A percentile compares a stretch with the other conserved stretches of the same genome.
phyloP scores from a whole-genome alignment of 2,113 vertebrate genomes.

The Apodemus speciosus region DNA sequence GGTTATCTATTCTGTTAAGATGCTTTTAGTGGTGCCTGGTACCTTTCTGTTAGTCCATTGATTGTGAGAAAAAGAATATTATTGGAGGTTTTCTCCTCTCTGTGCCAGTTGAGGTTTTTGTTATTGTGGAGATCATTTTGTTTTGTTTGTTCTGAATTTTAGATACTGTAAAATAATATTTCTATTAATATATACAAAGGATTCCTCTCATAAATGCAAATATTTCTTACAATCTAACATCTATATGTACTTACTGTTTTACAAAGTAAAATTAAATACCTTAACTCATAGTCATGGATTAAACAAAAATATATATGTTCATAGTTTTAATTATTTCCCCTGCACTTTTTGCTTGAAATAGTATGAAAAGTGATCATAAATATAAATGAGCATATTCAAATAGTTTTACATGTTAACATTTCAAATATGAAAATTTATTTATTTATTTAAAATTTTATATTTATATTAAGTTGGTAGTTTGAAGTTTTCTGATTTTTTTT shows the following conservation, averaged over 20 bases:
- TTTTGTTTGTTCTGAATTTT: not conserved
- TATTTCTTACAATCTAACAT: conserved; percentile 21
- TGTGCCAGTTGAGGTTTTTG: not conserved
- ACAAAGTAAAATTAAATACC: conserved; percentile 3
- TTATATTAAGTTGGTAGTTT: conserved; percentile 35
- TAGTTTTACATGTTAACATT: conserved; percentile 12
- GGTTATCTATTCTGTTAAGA: not conserved
- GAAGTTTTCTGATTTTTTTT: conserved; percentile 48
- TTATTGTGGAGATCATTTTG: not conserved
- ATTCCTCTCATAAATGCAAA: not conserved
- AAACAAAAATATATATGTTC: not conserved
- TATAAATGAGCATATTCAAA: conserved; percentile 19
- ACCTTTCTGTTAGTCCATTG: not conserved
- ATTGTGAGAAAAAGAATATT: not conserved
- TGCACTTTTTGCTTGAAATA: not conserved
- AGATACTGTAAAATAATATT: not conserved
- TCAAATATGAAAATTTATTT: conserved; percentile 37
- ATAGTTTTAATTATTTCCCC: not conserved
- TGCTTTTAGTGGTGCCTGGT: not conserved
- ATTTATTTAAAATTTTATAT: conserved; percentile 36
- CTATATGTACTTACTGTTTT: conserved; percentile 11
- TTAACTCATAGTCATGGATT: conserved; percentile 8
- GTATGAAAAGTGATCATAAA: not conserved
- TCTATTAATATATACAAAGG: not conserved
- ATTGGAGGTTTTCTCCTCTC: not conserved